Percentiles rank a stretch among this genome's conserved stretches.
phyloP scores from a whole-genome alignment of 2,888 invertebrate genomes.

The Cremastinae sp. region DNA sequence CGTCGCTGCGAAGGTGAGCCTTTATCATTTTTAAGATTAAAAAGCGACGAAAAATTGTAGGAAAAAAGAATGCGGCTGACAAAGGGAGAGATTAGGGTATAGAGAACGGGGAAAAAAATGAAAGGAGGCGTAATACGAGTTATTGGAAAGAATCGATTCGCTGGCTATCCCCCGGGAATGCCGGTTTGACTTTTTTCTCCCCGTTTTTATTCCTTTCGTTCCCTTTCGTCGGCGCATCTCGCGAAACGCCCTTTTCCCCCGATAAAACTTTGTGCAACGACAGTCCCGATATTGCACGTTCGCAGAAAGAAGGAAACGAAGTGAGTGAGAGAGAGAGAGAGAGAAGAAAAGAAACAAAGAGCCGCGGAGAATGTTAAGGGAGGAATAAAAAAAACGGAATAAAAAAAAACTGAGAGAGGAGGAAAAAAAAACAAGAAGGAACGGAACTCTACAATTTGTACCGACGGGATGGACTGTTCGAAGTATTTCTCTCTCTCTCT shows the following conservation, averaged over 20 bases:
- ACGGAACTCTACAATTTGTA: conserved; percentile 53
- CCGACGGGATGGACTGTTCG: conserved; percentile 30
- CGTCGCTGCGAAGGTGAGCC: too few species aligned
- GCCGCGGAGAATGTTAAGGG: conserved; percentile 17
- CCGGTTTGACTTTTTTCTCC: conserved; percentile 36
- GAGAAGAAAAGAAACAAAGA: not conserved
- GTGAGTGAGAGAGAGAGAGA: conserved; percentile 9
- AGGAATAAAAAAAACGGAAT: conserved; percentile 26
- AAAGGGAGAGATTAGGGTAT: not conserved
- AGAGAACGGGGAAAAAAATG: conserved; percentile 23
- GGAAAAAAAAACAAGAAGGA: conserved; percentile 24
- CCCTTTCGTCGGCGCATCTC: conserved; percentile 25
- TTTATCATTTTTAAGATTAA: too few species aligned
- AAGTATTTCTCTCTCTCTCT: conserved; percentile 17
- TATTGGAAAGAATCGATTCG: conserved; percentile 57
- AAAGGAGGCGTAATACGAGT: conserved; percentile 34
- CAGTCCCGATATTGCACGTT: conserved; percentile 44
- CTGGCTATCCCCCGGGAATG: conserved; percentile 46
- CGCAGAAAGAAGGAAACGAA: conserved; percentile 11
- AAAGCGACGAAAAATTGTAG: too few species aligned
- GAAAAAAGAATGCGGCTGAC: not conserved
- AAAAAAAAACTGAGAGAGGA: conserved; percentile 17
- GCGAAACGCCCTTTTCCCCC: conserved; percentile 51
- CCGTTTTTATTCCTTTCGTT: conserved; percentile 13
- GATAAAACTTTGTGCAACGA: conserved; percentile 54